Evolutionary conservation across 1,140 invertebrate genomes (phyloP), one percentile per base, ranked within the genome.

Genomic region (Dinoponera quadriceps): DNA sequence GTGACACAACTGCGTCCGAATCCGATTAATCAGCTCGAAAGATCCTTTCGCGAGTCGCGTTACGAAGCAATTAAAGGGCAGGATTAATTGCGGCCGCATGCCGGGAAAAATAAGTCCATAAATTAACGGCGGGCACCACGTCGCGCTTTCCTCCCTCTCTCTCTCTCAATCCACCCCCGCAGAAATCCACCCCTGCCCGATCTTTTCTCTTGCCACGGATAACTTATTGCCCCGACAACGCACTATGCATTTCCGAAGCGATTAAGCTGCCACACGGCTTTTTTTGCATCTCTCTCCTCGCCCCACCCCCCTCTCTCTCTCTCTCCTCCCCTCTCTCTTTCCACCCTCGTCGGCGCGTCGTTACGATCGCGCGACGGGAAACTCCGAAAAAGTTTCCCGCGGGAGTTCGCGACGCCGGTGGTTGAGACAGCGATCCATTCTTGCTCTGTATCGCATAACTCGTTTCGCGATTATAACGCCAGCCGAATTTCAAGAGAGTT

Each of bases 101-200:
- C 84, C 83, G 71, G 75, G 85, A 91, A 92, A 91, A 92, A 91
- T 90, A 90, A 90, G 86, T 88, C 87, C 84, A 92, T 92, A 91
- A 91, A 92, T 91, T 91, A 92, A 91, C 84, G 68, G 77, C 65
- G 82, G 60, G 82, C 83, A 86, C 89, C 83, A 89, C 89, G 66
- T 54, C 60, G 75, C 55, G 80, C 81, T 88, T 89, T 82, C 77
- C 25, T 13, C n/a, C 18, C 38, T 48, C 33, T 54, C 54, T 69
- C 75, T 63, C 69, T 71, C 60, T 54, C 57, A 80, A 77, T 78
- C 44, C 85, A 77, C 66, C 86, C 48, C 57, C 48, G 69, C 88
- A 25, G 62, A 89, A 83, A 85, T 83, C 85, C 85, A 83, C 82
- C 72, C 74, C 44, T 82, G 44, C 82, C 68, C 88, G 74, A 89